Conservation (phyloP, 2,888 invertebrate genomes). For the Lamellibrachia satsuma region DNA sequence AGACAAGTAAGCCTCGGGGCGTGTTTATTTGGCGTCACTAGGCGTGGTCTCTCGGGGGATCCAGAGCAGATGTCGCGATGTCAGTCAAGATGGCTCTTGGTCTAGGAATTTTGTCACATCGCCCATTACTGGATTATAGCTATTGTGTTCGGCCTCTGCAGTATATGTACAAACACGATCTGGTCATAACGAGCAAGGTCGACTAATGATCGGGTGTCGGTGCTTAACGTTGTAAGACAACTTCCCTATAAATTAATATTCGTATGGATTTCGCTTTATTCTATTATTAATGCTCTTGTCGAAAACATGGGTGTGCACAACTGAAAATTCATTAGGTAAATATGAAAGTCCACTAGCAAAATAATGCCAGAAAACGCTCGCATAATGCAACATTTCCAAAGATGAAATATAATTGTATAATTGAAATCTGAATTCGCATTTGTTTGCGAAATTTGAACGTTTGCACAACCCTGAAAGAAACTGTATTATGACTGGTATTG, state of each 20-base stretch:
- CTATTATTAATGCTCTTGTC: neutral
- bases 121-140: slow-evolving; percentile 3
- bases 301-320: neutral
- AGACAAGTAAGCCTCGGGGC: neutral
- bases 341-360: too few relatives aligned
- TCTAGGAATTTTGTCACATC: neutral
- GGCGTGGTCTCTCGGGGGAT: neutral
- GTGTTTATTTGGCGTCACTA: neutral
- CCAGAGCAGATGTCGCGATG: neutral
- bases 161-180: neutral
- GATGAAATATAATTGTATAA: too few relatives aligned
- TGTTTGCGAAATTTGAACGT: too few relatives aligned
- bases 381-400: too few relatives aligned
- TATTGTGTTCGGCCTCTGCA: neutral
- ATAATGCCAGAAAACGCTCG: too few relatives aligned
- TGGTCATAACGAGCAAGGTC: neutral
- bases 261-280: neutral
- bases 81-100: neutral
- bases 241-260: neutral
- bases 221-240: neutral
- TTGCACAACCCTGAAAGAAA: too few relatives aligned
- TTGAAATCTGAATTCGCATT: too few relatives aligned
- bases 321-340: too few relatives aligned
- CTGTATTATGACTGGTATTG: too few relatives aligned
- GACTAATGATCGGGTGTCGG: neutral